A percentile compares a stretch with the other conserved stretches of the same genome.
Evolutionary conservation across 1,140 invertebrate species (phyloP).

Genomic region (Armadillidium nasatum): DNA sequence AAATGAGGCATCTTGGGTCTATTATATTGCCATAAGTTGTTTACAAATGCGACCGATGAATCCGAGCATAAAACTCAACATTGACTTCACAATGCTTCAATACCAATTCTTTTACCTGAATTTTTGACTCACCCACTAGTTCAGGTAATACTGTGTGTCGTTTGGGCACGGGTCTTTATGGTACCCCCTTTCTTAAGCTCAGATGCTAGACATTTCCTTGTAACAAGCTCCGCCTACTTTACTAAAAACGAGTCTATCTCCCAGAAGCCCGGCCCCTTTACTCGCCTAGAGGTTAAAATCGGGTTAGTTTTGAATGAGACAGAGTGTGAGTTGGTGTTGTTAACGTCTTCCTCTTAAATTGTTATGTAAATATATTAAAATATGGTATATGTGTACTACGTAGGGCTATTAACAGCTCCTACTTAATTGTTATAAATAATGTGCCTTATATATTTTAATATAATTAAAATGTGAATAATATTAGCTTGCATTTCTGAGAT

Average conservation of each 20-base stretch:
- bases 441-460: background rate
- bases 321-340: background rate
- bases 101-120: background rate
- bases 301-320: conserved; percentile 5
- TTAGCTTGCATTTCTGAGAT: background rate
- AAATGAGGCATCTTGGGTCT: background rate
- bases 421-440: background rate
- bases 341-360: too few relatives aligned
- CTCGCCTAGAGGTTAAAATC: background rate
- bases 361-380: background rate
- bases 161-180: background rate
- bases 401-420: background rate
- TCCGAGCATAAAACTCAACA: conserved; percentile 3
- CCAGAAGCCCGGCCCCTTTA: background rate
- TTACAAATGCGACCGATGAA: background rate
- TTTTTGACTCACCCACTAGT: background rate
- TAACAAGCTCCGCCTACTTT: background rate
- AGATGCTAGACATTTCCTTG: background rate
- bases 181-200: background rate
- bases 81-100: conserved; percentile 1
- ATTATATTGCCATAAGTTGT: conserved; percentile 7
- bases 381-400: background rate
- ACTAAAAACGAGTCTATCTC: background rate
- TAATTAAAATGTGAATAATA: background rate
- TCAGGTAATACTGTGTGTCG: conserved; percentile 11